Evolutionary conservation across 2,113 vertebrate species (phyloP).

Genomic region (Otocyon megalotis): DNA sequence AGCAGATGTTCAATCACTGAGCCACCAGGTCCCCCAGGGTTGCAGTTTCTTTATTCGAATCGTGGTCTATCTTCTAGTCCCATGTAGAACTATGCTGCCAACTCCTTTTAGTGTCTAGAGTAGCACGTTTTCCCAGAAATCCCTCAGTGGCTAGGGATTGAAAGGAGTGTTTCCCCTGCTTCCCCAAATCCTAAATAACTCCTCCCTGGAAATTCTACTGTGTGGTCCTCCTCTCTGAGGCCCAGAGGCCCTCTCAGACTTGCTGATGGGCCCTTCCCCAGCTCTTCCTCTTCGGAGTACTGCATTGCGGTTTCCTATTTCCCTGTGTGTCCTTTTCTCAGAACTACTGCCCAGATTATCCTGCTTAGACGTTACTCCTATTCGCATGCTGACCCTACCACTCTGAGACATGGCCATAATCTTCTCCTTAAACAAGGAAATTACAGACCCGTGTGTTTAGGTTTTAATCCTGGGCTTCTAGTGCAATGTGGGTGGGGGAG

Average conservation of each 20-base stretch:
- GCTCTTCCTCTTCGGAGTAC: not conserved
- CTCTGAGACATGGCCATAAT: not conserved
- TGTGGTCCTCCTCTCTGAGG: not conserved
- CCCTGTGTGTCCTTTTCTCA: not conserved
- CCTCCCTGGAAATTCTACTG: no score
- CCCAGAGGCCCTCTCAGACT: not conserved
- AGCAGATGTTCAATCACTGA: no score
- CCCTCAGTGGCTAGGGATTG: not conserved
- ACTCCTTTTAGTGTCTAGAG: not conserved
- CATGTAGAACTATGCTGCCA: not conserved
- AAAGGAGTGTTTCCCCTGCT: not conserved
- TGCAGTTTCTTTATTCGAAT: not conserved
- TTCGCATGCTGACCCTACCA: not conserved
- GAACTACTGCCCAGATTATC: not conserved
- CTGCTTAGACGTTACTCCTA: not conserved
- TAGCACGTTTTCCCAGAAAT: not conserved
- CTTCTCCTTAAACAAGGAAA: conserved; percentile 7
- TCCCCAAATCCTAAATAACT: not conserved
- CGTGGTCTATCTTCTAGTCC: not conserved
- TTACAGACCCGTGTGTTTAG: not conserved
- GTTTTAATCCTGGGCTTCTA: not conserved
- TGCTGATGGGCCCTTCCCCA: not conserved
- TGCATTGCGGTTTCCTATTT: not conserved
- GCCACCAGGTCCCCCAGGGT: not conserved
- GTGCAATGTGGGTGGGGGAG: not conserved